Evolutionary conservation across 1,140 invertebrate species (phyloP).

Genomic region (Octopus sinensis): DNA sequence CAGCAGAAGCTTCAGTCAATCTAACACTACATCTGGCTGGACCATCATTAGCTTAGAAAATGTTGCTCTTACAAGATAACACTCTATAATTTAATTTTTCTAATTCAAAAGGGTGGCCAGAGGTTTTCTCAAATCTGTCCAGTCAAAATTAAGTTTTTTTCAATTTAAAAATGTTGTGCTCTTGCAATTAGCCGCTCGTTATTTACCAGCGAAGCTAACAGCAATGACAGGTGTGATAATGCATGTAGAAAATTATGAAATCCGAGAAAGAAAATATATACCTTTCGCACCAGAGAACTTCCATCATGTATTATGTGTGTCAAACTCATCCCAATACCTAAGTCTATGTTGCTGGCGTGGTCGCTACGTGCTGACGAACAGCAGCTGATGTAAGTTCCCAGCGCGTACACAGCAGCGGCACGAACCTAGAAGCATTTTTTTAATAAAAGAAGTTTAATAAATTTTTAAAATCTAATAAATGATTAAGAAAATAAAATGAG

Average conservation of each 20-base stretch:
- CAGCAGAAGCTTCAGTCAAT: no score
- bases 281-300: conserved; percentile 82
- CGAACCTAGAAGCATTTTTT: conserved; percentile 65
- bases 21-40: no score
- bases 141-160: background rate
- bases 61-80: no score
- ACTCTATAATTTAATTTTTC: no score
- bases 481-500: no score
- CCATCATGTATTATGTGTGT: conserved; percentile 77
- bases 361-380: conserved; percentile 75
- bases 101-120: no score
- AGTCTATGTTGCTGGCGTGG: conserved; percentile 90
- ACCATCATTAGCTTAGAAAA: no score
- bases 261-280: conserved; percentile 49
- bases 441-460: no score
- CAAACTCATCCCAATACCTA: conserved; percentile 82
- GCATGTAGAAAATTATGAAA: background rate
- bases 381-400: conserved; percentile 88
- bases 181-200: no score
- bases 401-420: conserved; percentile 84
- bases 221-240: background rate
- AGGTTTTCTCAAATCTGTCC: no score
- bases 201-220: background rate
- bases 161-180: no score
- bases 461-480: no score